Percentiles rank a stretch among this genome's conserved stretches.
phyloP scores from a whole-genome alignment of 2,888 invertebrate genomes.

The Drosophila buzzatii region DNA sequence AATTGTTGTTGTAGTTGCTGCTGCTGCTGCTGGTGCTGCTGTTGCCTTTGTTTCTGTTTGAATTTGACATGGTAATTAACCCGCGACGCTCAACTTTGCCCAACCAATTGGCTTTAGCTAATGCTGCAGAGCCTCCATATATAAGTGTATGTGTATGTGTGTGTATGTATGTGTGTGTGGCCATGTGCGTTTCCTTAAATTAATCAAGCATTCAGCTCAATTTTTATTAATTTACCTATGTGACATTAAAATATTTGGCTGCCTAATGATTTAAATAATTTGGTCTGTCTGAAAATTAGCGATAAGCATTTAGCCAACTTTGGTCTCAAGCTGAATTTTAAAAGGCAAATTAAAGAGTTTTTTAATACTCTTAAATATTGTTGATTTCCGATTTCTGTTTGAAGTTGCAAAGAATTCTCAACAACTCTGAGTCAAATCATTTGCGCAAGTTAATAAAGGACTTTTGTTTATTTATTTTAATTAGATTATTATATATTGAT shows the following conservation, averaged over 20 bases:
- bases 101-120: constrained; percentile 63
- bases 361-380: constrained; percentile 17
- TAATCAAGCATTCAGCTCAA: constrained; percentile 74
- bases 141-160: constrained; percentile 3
- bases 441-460: neutral
- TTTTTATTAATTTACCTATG: constrained; percentile 72
- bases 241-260: constrained; percentile 65
- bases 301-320: constrained; percentile 57
- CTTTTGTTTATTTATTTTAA: neutral
- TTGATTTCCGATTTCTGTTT: neutral
- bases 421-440: neutral
- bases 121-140: constrained; percentile 14
- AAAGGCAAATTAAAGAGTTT: neutral
- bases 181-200: constrained; percentile 75
- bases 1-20: constrained; percentile 27
- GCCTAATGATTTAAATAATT: constrained; percentile 69
- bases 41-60: constrained; percentile 74
- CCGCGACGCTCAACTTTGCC: constrained; percentile 80
- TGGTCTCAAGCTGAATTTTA: constrained; percentile 16
- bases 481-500: neutral
- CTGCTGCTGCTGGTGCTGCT: constrained; percentile 40
- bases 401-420: neutral
- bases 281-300: constrained; percentile 52
- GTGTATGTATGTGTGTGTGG: constrained; percentile 25
- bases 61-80: constrained; percentile 81